Evolutionary conservation across 2,113 vertebrate genomes (phyloP).

Genomic region (Sturnira hondurensis): DNA sequence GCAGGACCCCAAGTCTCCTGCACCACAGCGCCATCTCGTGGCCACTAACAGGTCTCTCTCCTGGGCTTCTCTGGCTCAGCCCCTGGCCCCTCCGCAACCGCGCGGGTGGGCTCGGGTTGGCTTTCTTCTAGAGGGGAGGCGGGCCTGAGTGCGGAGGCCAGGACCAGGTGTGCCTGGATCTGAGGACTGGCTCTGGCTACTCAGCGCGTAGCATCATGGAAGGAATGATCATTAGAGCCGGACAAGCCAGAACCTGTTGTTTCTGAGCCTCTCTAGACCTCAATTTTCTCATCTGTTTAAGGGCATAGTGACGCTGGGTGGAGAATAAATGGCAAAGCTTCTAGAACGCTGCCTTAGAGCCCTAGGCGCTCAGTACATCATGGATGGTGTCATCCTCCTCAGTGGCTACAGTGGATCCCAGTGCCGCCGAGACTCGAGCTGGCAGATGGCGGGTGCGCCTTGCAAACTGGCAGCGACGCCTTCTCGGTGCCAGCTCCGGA

Average conservation of each 20-base stretch:
- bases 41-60: not conserved
- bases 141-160: not conserved
- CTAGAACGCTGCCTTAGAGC: not conserved
- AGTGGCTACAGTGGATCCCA: not conserved
- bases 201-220: not conserved
- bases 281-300: not conserved
- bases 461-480: not conserved
- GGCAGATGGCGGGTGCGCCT: not conserved
- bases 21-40: conserved; percentile 56
- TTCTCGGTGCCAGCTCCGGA: not conserved
- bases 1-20: not conserved
- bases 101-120: fast-evolving
- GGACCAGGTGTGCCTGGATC: not conserved
- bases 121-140: not conserved
- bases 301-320: not conserved
- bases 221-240: not conserved
- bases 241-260: not conserved
- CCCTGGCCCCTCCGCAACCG: not conserved
- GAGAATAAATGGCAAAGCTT: not conserved
- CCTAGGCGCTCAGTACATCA: not conserved
- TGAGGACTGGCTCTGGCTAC: not conserved
- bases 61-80: not conserved
- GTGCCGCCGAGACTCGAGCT: not conserved
- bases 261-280: not conserved
- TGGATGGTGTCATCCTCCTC: not conserved